Conservation (phyloP, 2,797 vertebrate genomes). For the Coranthus polyacanthus region DNA sequence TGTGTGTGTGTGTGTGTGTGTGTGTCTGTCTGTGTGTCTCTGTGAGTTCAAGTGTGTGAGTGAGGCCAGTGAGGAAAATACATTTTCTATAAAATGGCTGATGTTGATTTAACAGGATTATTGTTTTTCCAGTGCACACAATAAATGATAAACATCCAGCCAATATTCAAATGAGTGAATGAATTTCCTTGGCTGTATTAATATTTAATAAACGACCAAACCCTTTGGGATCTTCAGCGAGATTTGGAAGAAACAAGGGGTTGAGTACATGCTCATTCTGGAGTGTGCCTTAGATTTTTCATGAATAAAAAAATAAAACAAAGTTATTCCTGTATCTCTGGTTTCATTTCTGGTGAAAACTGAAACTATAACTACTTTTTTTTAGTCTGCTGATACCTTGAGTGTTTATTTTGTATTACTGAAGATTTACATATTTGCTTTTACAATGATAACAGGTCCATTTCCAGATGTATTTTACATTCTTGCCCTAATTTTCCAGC, state of each 20-base stretch:
- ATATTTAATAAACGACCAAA: conserved; percentile 53
- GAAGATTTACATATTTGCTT: too few relatives aligned
- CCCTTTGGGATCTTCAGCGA: conserved; percentile 6
- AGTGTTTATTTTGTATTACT: too few relatives aligned
- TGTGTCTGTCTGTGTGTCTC: not conserved
- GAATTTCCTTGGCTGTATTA: conserved; percentile 26
- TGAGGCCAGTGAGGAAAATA: conserved; percentile 13
- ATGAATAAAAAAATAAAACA: conserved; percentile 4
- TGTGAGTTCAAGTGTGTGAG: not conserved
- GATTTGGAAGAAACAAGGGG: conserved; percentile 5
- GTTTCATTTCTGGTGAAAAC: too few relatives aligned
- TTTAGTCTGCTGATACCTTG: too few relatives aligned
- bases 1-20: conserved; percentile 5
- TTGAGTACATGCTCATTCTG: not conserved
- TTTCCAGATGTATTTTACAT: too few relatives aligned
- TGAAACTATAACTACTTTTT: too few relatives aligned
- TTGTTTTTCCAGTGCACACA: conserved; percentile 25
- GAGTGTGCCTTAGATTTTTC: conserved; percentile 17
- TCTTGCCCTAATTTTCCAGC: too few relatives aligned
- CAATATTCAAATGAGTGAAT: conserved; percentile 49
- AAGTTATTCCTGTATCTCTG: too few relatives aligned
- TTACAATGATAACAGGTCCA: too few relatives aligned
- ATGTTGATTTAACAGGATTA: conserved; percentile 45
- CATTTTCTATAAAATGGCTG: conserved; percentile 15
- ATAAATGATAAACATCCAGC: conserved; percentile 43